Evolutionary conservation across 2,888 invertebrate species (phyloP), one percentile per base, ranked within the genome.

Genomic region (Plagodis pulveraria): DNA sequence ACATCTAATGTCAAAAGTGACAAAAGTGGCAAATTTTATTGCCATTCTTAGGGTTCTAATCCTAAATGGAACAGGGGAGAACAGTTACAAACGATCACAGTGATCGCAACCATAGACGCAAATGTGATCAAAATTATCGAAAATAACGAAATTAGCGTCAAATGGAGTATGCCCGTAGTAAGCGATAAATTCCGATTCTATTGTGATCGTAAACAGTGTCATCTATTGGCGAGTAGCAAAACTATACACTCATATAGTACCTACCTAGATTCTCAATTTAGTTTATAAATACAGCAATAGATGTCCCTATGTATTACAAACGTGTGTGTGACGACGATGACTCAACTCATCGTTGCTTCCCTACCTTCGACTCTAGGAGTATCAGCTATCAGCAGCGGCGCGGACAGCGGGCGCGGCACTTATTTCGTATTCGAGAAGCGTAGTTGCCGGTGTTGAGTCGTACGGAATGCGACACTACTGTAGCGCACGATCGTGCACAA

Each of bases 401-500:
- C 63, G 56, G 9, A 10, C 32, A 10, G 62, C 60, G 60, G 65
- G 69, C 62, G 62, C 43, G 33, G 56, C 51, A 47, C 47, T 50
- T 77, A 75, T 86, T 91, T 89, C 85, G 90, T 91, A 91, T 91
- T 90, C 89, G 73, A 72, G 64, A 76, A 81, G 77, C 87, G 88
- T 89, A 87, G 83, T 74, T 78, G 81, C 67, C 67, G 65, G 71
- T 73, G 83, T 81, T 78, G 88, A 85, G 80, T 67, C 78, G 88
- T 85, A 79, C 66, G 81, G 81, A 80, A 80, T 81, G 77, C 70
- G 77, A 75, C 76, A 71, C 77, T 76, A 76, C 71, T 22, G 79
- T 87, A 85, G 77, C 76, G 81, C 80, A 83, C 83, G 80, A 76
- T 71, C 71, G 73, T 66, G 72, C 68, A 84, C 80, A 82, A 87